Evolutionary conservation across 1,140 invertebrate species (phyloP).

Genomic region (Idris sp.): DNA sequence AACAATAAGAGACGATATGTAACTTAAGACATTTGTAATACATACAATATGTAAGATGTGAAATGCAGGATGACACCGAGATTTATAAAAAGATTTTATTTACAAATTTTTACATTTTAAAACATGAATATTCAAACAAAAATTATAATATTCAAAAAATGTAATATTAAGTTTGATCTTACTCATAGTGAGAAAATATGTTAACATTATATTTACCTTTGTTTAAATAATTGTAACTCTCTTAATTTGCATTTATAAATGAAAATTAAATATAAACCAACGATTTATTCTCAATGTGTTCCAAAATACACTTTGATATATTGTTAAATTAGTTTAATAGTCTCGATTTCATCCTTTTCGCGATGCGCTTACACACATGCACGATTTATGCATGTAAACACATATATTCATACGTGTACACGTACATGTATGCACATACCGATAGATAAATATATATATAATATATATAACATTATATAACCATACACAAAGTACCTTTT

Average conservation of each 20-base stretch:
- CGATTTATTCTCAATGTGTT: too few relatives aligned
- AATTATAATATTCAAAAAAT: too few relatives aligned
- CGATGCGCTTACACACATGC: conserved; percentile 64
- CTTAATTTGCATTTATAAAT: too few relatives aligned
- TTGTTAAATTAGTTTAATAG: too few relatives aligned
- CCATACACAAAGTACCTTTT: conserved; percentile 79
- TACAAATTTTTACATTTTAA: too few relatives aligned
- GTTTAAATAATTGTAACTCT: too few relatives aligned
- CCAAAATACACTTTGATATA: conserved; percentile 23
- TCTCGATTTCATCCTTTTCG: conserved; percentile 64
- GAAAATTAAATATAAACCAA: too few relatives aligned
- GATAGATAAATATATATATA: conserved; percentile 69
- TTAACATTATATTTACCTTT: too few relatives aligned
- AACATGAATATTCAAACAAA: too few relatives aligned
- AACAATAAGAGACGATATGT: conserved; percentile 65
- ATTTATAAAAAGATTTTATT: conserved; percentile 39
- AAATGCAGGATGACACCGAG: conserved; percentile 62
- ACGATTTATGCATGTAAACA: conserved; percentile 65
- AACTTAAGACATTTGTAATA: conserved; percentile 67
- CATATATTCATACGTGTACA: conserved; percentile 63
- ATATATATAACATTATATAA: conserved; percentile 77
- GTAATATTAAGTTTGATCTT: too few relatives aligned
- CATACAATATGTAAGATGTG: conserved; percentile 63
- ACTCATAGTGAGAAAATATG: too few relatives aligned
- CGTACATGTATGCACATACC: conserved; percentile 66